Evolutionary conservation across 2,113 vertebrate species (phyloP).

Genomic region (Geococcyx californianus): DNA sequence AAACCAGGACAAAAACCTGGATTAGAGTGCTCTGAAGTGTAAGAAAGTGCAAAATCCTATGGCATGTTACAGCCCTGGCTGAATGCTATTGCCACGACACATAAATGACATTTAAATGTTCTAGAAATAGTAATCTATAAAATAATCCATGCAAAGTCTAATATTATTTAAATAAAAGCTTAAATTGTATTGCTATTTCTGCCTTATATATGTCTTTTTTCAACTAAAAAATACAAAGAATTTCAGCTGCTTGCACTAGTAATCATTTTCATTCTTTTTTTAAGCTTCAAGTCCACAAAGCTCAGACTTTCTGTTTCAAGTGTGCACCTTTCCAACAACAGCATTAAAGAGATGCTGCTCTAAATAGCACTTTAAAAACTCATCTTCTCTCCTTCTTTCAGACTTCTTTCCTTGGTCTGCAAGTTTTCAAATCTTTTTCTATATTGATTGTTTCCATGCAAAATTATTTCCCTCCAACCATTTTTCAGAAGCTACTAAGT

Average conservation of each 20-base stretch:
- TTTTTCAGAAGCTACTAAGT: background rate
- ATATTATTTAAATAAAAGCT: background rate
- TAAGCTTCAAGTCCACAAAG: background rate
- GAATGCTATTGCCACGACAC: background rate
- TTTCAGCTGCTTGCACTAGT: background rate
- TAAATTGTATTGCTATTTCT: background rate
- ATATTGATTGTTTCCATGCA: background rate
- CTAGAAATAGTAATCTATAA: background rate
- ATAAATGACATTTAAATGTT: background rate
- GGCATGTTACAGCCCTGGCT: background rate
- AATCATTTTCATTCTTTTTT: background rate
- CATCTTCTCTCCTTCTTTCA: background rate
- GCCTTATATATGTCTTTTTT: background rate
- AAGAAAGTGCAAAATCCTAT: background rate
- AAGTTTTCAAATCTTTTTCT: background rate
- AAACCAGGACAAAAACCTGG: background rate
- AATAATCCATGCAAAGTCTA: background rate
- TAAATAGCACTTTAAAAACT: background rate
- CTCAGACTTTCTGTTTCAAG: background rate
- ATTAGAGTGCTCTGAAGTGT: background rate
- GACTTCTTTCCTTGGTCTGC: background rate
- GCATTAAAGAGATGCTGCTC: background rate
- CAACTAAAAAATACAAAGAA: background rate
- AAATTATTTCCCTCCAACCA: background rate
- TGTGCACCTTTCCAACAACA: background rate